Conservation (phyloP, 2,888 invertebrate species). For the Agriotes lineatus region DNA sequence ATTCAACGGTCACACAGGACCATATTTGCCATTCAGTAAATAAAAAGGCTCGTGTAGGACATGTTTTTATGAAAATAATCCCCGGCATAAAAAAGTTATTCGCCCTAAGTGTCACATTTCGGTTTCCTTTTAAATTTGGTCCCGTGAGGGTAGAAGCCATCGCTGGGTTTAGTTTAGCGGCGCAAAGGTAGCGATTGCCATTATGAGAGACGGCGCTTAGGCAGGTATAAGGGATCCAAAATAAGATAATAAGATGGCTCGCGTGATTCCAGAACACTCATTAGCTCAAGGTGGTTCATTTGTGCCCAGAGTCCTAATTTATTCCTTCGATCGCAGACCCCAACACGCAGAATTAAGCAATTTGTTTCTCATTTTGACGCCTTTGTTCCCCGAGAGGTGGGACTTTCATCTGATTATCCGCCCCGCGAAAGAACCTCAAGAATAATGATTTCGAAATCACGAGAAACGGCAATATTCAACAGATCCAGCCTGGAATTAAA, state of each 20-base stretch:
- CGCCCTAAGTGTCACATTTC: background rate
- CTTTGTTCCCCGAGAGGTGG: constrained; percentile 50
- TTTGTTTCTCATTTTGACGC: constrained; percentile 54
- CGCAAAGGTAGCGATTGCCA: constrained; percentile 5
- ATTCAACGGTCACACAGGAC: too few species aligned
- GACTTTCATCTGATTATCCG: constrained; percentile 42
- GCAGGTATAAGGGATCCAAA: constrained; percentile 38
- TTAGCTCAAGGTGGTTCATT: constrained; percentile 52
- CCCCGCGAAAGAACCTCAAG: constrained; percentile 34
- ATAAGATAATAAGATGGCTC: constrained; percentile 51
- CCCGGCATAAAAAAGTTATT: too few species aligned
- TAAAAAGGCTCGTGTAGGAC: too few species aligned
- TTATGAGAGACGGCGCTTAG: constrained; percentile 28
- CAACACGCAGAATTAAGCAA: constrained; percentile 53
- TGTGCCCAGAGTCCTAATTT: constrained; percentile 52
- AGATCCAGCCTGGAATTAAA: constrained; percentile 25
- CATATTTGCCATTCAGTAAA: too few species aligned
- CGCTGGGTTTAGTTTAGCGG: background rate
- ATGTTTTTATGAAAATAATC: too few species aligned
- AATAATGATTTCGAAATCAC: constrained; percentile 40
- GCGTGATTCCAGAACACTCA: constrained; percentile 53
- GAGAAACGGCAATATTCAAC: constrained; percentile 39
- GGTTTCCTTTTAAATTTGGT: background rate
- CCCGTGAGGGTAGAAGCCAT: background rate
- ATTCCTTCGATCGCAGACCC: constrained; percentile 50